These are phyloP conservation scores for Timandra comae DNA, from an alignment of 2,888 invertebrate species.

Conservation along the genomic window DNA sequence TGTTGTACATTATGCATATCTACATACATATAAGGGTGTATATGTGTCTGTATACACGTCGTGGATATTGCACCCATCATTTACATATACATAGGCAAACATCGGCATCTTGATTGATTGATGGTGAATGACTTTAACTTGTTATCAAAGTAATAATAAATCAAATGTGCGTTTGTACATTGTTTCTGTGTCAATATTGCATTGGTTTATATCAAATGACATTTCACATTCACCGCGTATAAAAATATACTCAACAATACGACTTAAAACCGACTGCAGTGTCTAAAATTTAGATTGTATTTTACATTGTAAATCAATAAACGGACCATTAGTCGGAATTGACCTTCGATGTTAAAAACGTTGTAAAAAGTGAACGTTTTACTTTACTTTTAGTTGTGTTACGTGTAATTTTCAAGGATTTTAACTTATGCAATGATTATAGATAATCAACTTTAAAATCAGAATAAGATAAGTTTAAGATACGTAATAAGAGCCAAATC, in stretches of 20 bases:
- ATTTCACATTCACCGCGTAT: too few species aligned
- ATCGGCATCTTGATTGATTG: slow-evolving; percentile 41
- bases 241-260: too few species aligned
- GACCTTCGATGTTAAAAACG: too few species aligned
- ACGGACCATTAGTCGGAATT: too few species aligned
- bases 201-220: slow-evolving; percentile 11
- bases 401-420: too few species aligned
- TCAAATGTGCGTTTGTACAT: slow-evolving; percentile 22
- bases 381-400: too few species aligned
- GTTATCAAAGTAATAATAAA: slow-evolving; percentile 40
- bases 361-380: too few species aligned
- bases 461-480: slow-evolving; percentile 1
- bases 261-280: too few species aligned
- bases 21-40: slow-evolving; percentile 3
- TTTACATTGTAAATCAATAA: too few species aligned
- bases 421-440: too few species aligned
- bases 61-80: slow-evolving; percentile 35
- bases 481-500: slow-evolving; percentile 24
- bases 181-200: slow-evolving; percentile 4
- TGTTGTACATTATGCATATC: slow-evolving; percentile 5
- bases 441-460: too few species aligned
- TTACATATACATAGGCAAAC: slow-evolving; percentile 28
- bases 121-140: slow-evolving; percentile 37
- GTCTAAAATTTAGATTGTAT: too few species aligned
- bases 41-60: slow-evolving; percentile 8